Evolutionary conservation across 2,113 vertebrate species (phyloP), one percentile per base, ranked within the genome.

Genomic region (Macheiramphus alcinus): DNA sequence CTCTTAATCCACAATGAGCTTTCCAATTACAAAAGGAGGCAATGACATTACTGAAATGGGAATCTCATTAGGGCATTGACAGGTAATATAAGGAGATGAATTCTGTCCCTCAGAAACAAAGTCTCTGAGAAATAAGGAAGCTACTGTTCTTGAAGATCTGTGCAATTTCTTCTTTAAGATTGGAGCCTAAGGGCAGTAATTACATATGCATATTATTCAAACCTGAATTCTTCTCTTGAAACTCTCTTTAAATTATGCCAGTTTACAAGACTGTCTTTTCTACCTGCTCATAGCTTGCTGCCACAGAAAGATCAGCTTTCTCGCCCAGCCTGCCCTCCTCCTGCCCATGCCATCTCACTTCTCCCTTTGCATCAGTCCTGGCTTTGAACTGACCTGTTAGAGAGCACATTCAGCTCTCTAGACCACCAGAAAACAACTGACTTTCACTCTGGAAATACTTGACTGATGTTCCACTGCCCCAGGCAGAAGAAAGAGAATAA

Each of bases 391-490:
- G 88, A 80, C 80, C 89, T 59, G 78, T 58, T 12, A 81, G 71
- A 12, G 36, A 85, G 62, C 53, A 45, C 27, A 62, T 9, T 38
- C 27, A 58, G 53, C 45, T 22, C 84, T 58, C 53, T 23, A 86
- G 93, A 93, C 80, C 87, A 88, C 87, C 87, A 96, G 74, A 87
- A 96, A 91, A 92, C 86, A 96, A 94, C 88, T 67, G 88, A 83
- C 82, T 93, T 88, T 91, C 91, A 71, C 91, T 95, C 92, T 93
- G 88, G 52, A 97, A 91, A 95, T 88, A 79, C 61, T 56, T 94
- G 95, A 95, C 97, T 97, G 95, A 88, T 97, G 96, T 79, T 92
- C 96, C 82, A 97, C 72, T 95, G 94, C 97, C 94, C 55, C 55
- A 48, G 96, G 96, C 95, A 89, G 80, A 92, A 92, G 42, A 56